Percentiles rank a stretch among this genome's conserved stretches.
Conservation (phyloP, 2,888 invertebrate genomes). For the Synergus japonicus region DNA sequence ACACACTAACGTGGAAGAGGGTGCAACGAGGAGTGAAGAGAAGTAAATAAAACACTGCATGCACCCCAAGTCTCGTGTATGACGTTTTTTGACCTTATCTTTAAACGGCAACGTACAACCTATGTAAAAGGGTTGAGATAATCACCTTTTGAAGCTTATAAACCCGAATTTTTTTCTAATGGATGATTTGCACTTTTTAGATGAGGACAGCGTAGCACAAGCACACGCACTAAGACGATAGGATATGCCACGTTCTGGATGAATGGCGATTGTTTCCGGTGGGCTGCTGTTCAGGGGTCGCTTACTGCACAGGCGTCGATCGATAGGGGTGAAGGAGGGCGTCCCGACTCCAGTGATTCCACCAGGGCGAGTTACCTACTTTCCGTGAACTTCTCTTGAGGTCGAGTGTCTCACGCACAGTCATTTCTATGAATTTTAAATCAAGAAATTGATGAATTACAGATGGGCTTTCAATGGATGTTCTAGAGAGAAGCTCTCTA, state of each 20-base stretch:
- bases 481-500: neutral
- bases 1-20: neutral
- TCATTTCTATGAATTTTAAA: neutral
- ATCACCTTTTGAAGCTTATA: neutral
- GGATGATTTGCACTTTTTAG: neutral
- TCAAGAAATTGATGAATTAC: neutral
- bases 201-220: conserved; percentile 39
- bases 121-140: neutral
- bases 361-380: conserved; percentile 34
- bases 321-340: conserved; percentile 60
- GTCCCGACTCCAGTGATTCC: conserved; percentile 42
- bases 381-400: neutral
- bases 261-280: conserved; percentile 60
- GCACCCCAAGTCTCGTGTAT: conserved; percentile 7
- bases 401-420: neutral
- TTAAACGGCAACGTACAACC: neutral
- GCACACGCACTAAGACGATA: conserved; percentile 50
- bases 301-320: conserved; percentile 63
- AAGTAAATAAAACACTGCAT: conserved; percentile 24
- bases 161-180: neutral
- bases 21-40: neutral
- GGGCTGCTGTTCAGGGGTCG: conserved; percentile 51
- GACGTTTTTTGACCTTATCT: neutral
- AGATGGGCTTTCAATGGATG: neutral
- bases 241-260: conserved; percentile 55